Evolutionary conservation across 2,113 vertebrate species (phyloP).

Genomic region (Bucco capensis): DNA sequence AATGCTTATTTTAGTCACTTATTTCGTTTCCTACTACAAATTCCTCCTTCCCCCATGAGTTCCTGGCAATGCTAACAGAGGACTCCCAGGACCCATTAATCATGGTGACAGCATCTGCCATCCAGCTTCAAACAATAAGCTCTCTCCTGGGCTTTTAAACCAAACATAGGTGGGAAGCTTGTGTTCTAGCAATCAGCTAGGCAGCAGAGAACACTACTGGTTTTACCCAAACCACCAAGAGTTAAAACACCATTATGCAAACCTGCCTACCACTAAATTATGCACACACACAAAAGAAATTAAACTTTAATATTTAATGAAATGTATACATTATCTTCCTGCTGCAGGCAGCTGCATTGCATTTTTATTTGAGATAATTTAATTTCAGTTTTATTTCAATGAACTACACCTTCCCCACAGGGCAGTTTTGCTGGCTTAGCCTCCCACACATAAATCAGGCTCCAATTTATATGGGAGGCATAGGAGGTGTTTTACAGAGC

Average conservation of each 20-base stretch:
- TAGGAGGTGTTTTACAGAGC: slow-evolving; percentile 42
- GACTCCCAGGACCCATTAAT: background rate
- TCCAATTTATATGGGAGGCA: slow-evolving; percentile 69
- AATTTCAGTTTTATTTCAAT: slow-evolving; percentile 80
- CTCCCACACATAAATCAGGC: slow-evolving; percentile 76
- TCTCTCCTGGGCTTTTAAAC: background rate
- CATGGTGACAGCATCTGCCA: background rate
- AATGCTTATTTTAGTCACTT: background rate
- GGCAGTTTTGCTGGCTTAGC: slow-evolving; percentile 67
- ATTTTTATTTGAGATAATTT: slow-evolving; percentile 81
- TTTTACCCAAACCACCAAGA: background rate
- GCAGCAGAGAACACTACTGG: background rate
- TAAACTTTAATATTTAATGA: slow-evolving; percentile 90
- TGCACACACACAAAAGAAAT: slow-evolving; percentile 69
- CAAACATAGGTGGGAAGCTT: background rate
- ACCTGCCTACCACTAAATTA: slow-evolving; percentile 15
- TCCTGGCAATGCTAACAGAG: background rate
- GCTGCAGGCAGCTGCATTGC: slow-evolving; percentile 81
- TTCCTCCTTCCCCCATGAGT: background rate
- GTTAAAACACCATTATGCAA: background rate
- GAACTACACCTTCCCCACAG: slow-evolving; percentile 72
- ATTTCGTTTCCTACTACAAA: background rate
- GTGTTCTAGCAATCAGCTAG: background rate
- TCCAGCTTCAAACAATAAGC: background rate
- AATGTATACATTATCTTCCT: slow-evolving; percentile 78